Conservation (phyloP, 2,113 vertebrate genomes). For the Nymphicus hollandicus region DNA sequence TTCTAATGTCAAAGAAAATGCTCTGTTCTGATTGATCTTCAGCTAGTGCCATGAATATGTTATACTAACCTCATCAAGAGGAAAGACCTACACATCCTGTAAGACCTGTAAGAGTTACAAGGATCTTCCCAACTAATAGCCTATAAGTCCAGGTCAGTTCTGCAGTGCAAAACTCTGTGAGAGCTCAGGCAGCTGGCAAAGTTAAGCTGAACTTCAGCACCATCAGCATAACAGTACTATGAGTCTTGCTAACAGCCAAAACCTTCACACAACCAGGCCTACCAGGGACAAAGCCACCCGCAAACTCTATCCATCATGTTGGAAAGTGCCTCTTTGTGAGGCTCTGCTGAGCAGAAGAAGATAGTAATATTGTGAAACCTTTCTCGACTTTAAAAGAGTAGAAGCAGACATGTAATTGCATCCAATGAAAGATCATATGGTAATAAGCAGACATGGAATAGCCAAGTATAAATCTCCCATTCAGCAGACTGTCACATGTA, state of each 20-base stretch:
- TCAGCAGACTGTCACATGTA: slow-evolving; percentile 3
- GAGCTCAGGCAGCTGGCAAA: background rate
- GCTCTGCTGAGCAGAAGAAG: background rate
- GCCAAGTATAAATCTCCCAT: slow-evolving; percentile 52
- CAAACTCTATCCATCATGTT: background rate
- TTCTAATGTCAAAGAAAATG: background rate
- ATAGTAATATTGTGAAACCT: background rate
- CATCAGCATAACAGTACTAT: background rate
- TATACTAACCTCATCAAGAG: background rate
- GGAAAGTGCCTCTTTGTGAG: background rate
- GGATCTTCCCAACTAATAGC: background rate
- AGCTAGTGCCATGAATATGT: background rate
- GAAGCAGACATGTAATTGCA: background rate
- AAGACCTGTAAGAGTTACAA: background rate
- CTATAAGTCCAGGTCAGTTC: background rate
- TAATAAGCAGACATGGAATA: slow-evolving; percentile 46
- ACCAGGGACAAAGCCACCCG: background rate
- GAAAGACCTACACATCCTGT: background rate
- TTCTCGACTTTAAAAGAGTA: slow-evolving; percentile 12
- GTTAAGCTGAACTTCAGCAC: background rate
- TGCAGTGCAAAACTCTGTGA: background rate
- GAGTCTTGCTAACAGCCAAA: background rate
- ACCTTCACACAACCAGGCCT: background rate
- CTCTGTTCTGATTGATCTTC: background rate
- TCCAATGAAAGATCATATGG: slow-evolving; percentile 44